Evolutionary conservation across 2,113 vertebrate genomes (phyloP).

Genomic region (Nettapus auritus): DNA sequence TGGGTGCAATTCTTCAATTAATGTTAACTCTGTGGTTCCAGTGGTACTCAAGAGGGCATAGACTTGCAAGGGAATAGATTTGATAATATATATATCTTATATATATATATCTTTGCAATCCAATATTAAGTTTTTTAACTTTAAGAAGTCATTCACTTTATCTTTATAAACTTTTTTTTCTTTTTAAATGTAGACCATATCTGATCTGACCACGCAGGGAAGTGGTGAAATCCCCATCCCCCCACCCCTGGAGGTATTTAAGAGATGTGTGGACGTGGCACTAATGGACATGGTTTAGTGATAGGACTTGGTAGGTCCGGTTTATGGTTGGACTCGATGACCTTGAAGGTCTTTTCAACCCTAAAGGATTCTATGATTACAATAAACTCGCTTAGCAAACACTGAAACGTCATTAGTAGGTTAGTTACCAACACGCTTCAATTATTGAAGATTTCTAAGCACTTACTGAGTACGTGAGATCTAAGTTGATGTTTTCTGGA

Average conservation of each 20-base stretch:
- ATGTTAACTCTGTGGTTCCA: rapidly evolving
- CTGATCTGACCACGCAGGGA: not conserved
- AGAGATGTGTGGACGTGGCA: not conserved
- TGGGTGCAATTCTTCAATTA: not conserved
- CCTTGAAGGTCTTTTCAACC: not conserved
- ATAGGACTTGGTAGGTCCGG: not conserved
- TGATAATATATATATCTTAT: rapidly evolving
- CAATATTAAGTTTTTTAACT: not conserved
- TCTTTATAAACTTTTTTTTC: not conserved
- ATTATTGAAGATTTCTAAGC: not conserved
- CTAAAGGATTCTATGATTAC: not conserved
- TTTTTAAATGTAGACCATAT: not conserved
- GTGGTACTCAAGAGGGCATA: not conserved
- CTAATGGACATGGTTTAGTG: not conserved
- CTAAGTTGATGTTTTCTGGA: slow-evolving; percentile 88
- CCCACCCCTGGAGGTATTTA: not conserved
- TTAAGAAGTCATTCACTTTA: not conserved
- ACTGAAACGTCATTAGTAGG: not conserved
- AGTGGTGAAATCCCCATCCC: not conserved
- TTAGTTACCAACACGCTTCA: not conserved
- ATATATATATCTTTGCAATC: not conserved
- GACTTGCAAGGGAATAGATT: not conserved
- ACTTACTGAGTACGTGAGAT: slow-evolving; percentile 95
- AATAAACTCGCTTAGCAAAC: not conserved
- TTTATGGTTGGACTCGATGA: not conserved